Evolutionary conservation across 1,140 invertebrate species (phyloP), one percentile per base, ranked within the genome.

Genomic region (Goniozus legneri): DNA sequence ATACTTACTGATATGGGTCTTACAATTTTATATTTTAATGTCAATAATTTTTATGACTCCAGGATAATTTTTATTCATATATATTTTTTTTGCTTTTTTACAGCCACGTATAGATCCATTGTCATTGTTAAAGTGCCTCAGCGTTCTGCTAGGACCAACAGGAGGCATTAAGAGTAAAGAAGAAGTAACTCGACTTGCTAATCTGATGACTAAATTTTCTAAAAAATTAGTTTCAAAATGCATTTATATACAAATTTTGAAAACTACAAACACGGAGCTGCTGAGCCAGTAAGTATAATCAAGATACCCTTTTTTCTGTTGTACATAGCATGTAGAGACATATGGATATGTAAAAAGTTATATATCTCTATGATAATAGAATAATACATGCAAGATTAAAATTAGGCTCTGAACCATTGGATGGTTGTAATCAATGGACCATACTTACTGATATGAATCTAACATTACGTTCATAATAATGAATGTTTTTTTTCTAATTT

Each of bases 201-300:
- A 91, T 67, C 81, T 97, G 62, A 97, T 97, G 92, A 88, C 88
- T 18, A 94, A 95, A 71, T 95, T 90, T 80, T 95, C 92, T 1
- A 94, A 91, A 68, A 97, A 97, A 73, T 77, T 97, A 41, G 93
- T 97, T 22, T 95, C 92, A 57, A 94, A 94, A 78, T 96, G 92
- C 77, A 90, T 95, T 57, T 97, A 97, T 67, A 85, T 95, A 50
- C 90, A 95, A 73, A 95, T 97, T 60, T 76, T 97, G 35, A 91
- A 91, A 75, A 86, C 85, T 33, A 95, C 93, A n/a, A 83, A 90
- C 60, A 81, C 83, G 1, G 86, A 91, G 53, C 78, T 95, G 44
- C 77, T 96, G 21, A 87, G 87, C 42, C 82, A 86, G 82, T 88
- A 77, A 85, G 80, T 82, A 67, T 45, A 43, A 30, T 16, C 18